Percentiles rank a stretch among this genome's conserved stretches.
Conservation (phyloP, 2,797 vertebrate species). For the Hozukius guyotensis region DNA sequence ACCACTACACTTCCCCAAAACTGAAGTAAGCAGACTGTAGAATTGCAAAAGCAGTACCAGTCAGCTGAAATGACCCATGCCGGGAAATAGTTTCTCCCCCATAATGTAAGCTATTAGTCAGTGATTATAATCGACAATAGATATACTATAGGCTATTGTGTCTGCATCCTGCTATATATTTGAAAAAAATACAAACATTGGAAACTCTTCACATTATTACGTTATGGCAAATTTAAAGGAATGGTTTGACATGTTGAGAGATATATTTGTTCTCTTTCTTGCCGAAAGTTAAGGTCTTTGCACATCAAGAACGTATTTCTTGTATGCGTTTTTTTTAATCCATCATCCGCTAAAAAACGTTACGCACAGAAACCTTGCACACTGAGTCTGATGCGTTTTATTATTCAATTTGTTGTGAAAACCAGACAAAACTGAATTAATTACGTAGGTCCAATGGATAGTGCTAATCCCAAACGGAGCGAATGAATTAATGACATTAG, state of each 20-base stretch:
- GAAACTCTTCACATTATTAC: not conserved
- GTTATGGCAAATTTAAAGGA: not conserved
- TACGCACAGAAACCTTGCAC: too few relatives aligned
- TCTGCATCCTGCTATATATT: not conserved
- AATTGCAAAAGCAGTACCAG: not conserved
- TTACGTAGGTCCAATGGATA: too few relatives aligned
- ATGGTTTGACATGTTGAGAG: not conserved
- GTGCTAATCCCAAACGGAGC: too few relatives aligned
- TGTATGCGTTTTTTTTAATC: too few relatives aligned
- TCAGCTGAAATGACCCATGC: constrained; percentile 7
- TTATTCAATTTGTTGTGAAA: too few relatives aligned
- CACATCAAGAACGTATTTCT: too few relatives aligned
- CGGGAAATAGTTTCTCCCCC: not conserved
- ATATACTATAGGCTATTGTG: not conserved
- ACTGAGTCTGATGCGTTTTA: too few relatives aligned
- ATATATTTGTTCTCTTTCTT: too few relatives aligned
- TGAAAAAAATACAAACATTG: not conserved
- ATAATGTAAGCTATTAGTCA: not conserved
- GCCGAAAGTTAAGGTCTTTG: too few relatives aligned
- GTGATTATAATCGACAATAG: not conserved
- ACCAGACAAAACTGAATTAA: too few relatives aligned
- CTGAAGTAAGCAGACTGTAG: not conserved
- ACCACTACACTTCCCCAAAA: constrained; percentile 11
- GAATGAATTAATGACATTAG: too few relatives aligned
- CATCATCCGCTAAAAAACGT: too few relatives aligned